These are phyloP conservation scores for Struthidea cinerea DNA, from an alignment of 2,113 vertebrate genomes.

Conservation along the genomic window DNA sequence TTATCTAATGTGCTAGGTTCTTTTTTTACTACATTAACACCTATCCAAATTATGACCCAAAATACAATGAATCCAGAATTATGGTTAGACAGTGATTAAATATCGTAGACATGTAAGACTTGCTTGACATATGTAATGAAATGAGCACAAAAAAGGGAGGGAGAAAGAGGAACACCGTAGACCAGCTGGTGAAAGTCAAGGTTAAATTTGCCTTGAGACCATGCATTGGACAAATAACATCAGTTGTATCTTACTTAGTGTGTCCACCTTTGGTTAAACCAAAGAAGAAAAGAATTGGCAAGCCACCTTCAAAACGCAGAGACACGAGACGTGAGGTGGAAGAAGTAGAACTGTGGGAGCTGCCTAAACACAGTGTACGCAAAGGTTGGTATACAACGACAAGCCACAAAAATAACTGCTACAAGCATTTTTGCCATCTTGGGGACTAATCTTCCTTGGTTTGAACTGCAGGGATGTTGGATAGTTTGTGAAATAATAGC, in stretches of 20 bases:
- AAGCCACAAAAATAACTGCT: not conserved
- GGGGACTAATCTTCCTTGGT: not conserved
- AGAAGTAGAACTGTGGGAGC: conserved; percentile 48
- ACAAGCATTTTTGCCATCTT: not conserved
- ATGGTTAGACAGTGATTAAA: not conserved
- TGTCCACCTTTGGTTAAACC: not conserved
- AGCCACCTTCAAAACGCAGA: conserved; percentile 53
- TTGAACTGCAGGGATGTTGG: not conserved
- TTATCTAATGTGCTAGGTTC: not conserved
- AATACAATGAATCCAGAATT: not conserved
- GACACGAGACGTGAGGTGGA: conserved; percentile 44
- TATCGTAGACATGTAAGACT: not conserved
- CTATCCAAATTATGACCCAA: not conserved
- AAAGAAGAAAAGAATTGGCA: conserved; percentile 55
- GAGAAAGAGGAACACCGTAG: not conserved
- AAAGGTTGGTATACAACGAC: conserved; percentile 30
- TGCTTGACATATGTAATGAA: not conserved
- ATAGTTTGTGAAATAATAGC: not conserved
- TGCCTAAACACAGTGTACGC: not conserved
- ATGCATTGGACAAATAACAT: not conserved
- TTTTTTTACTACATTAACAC: not conserved
- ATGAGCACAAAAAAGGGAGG: not conserved
- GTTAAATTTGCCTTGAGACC: not conserved
- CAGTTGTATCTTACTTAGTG: not conserved
- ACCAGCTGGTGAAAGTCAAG: not conserved